Conservation (phyloP, 2,797 vertebrate species). For the Antrozous pallidus region DNA sequence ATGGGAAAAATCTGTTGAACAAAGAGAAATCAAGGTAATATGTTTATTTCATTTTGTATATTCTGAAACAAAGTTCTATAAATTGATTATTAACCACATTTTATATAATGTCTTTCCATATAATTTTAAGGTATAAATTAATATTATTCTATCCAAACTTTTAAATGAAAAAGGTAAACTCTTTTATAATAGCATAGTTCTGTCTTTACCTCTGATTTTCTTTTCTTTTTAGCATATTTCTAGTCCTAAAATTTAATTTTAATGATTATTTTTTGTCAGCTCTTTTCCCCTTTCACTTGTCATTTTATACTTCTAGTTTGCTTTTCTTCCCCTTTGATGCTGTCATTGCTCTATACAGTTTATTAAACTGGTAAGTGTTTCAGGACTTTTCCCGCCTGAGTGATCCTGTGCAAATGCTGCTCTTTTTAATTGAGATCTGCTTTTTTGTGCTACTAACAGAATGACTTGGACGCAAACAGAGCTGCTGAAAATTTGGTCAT, state of each 20-base stretch:
- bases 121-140: conserved; percentile 23
- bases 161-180: conserved; percentile 18
- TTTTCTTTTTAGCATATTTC: conserved; percentile 56
- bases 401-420: conserved; percentile 72
- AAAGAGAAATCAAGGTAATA: conserved; percentile 98
- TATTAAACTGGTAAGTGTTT: conserved; percentile 96
- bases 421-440: conserved; percentile 74
- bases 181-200: not conserved
- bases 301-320: conserved; percentile 84
- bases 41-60: conserved; percentile 37
- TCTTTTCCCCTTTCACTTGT: conserved; percentile 81
- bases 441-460: conserved; percentile 83
- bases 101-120: conserved; percentile 33
- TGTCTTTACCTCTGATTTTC: conserved; percentile 48
- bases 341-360: conserved; percentile 91
- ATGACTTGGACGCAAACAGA: conserved; percentile 48
- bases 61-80: not conserved
- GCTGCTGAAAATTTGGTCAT: conserved; percentile 36
- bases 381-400: conserved; percentile 64
- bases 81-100: conserved; percentile 18
- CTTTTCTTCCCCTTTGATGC: conserved; percentile 85
- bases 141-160: conserved; percentile 27
- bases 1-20: conserved; percentile 99
- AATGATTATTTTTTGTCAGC: conserved; percentile 78
- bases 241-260: conserved; percentile 64